Conservation (phyloP, 2,113 vertebrate genomes). For the Fregata magnificens region DNA sequence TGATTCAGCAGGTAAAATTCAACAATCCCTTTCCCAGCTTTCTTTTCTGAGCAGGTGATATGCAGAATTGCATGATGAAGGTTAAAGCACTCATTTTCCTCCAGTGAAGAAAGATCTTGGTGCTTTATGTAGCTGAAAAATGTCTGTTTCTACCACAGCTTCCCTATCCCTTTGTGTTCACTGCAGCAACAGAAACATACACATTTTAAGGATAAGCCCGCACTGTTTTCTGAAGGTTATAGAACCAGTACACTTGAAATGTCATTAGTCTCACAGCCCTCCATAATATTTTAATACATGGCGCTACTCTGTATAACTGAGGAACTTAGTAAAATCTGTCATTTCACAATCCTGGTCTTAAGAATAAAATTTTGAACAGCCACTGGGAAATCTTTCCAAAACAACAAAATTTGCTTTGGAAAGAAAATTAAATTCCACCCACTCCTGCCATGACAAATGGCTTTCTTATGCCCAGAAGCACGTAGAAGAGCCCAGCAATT, state of each 20-base stretch:
- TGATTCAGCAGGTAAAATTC: neutral
- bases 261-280: neutral
- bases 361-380: neutral
- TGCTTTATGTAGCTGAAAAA: neutral
- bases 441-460: neutral
- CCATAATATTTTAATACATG: neutral
- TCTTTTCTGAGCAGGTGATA: neutral
- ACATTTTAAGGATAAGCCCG: neutral
- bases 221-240: neutral
- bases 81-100: neutral
- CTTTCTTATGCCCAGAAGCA: neutral
- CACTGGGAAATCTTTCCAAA: neutral
- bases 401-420: neutral
- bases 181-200: neutral
- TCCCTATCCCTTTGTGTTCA: neutral
- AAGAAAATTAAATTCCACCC: neutral
- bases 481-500: neutral
- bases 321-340: neutral
- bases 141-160: neutral
- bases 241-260: neutral
- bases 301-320: neutral
- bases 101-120: neutral
- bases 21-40: neutral
- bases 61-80: neutral
- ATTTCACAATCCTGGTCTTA: neutral